Base-by-base conservation (phyloP, 2,888 invertebrate species). In the Lacanobia oleracea region DNA sequence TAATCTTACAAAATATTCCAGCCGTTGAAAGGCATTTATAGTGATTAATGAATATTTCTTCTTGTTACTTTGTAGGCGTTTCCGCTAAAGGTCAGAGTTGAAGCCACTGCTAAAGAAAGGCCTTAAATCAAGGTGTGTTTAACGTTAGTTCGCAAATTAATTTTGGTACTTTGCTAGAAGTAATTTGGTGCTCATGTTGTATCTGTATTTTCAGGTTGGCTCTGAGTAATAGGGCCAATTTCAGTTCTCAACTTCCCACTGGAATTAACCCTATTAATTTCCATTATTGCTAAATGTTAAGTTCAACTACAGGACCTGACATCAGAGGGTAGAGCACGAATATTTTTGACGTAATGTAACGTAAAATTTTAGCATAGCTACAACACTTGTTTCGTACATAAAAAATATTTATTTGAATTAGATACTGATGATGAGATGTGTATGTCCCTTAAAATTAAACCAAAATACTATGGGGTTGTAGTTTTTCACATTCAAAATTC, bases 31-130 rank as follows among this genome's bases (percentile, higher is more conserved):
- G 54, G 48, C 50, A 64, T 61, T 23, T 21, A 53, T 23, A 60
- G 56, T 81, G 27, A 70, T 75, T 60, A 59, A 76, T 81, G 67
- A 56, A 64, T 67, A 54, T 76, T 70, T 75, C 53, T 61, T 62
- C 65, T 66, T 43, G 43, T 23, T 45, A 33, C 18, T 40, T 57
- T 61, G 60, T 33, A 43, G 40, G 18, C 37, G 21, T 37, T 69
- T 61, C 18, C 18, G 56, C 1, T 10, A 18, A 76, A 81, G 64
- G 77, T 81, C 57, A 71, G 7, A 75, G 64, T 67, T 51, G 37
- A 63, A 54, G 16, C 37, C 12, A 54, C 14, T 60, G 18, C 8
- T 40, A 40, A 33, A 57, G 63, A 64, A 78, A 79, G 60, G 51
- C 67, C 33, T 69, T 45, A 45, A 75, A 77, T 74, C 16, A 54